phyloP scores from a whole-genome alignment of 2,888 invertebrate genomes.

The Polymixis flavicincta region DNA sequence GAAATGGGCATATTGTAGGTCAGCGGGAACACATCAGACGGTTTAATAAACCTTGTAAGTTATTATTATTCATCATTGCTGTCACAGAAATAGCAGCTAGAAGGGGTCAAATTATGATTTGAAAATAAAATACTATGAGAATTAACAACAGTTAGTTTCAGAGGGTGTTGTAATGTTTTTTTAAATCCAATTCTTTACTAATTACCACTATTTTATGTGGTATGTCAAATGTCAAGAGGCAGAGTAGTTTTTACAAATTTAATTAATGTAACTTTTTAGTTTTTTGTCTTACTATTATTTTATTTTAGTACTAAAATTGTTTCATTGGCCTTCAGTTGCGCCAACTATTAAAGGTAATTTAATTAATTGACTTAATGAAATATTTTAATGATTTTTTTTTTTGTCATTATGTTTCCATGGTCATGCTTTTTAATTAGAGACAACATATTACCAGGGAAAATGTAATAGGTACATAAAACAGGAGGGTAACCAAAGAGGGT shows the following conservation, averaged over 20 bases:
- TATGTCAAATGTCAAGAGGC: no score
- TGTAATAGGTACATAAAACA: background rate
- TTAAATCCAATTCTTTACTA: no score
- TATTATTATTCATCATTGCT: background rate
- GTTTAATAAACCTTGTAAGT: background rate
- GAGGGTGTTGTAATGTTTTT: background rate
- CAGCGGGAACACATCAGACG: background rate
- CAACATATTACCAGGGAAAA: background rate
- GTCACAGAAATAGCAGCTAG: background rate
- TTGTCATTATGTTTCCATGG: background rate
- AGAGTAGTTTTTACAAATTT: no score
- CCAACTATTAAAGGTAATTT: background rate
- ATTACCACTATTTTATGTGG: no score
- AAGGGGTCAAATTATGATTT: background rate
- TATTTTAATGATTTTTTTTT: background rate
- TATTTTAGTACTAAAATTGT: background rate
- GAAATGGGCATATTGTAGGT: background rate
- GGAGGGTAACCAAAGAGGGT: no score
- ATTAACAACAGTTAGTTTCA: background rate
- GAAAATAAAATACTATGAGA: background rate
- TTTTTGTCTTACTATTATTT: no score
- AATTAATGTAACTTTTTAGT: no score
- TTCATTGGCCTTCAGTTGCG: background rate
- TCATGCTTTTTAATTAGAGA: background rate
- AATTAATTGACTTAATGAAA: background rate